Conservation (phyloP, 2,888 invertebrate genomes). For the Rhogogaster chlorosoma region DNA sequence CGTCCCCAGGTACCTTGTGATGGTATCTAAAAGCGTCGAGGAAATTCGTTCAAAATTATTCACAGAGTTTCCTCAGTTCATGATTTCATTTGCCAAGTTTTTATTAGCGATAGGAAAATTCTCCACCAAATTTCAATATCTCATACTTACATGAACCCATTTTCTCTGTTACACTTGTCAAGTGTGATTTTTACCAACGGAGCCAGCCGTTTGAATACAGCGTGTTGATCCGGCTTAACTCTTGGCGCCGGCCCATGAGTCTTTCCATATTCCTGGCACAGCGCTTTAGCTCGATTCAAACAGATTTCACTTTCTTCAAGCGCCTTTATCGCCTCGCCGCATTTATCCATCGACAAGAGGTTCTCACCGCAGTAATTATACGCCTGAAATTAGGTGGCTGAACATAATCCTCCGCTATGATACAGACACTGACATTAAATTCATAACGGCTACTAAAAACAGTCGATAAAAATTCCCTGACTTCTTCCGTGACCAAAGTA, state of each 20-base stretch:
- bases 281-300: constrained; percentile 78
- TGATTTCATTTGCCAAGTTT: constrained; percentile 36
- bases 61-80: too few species aligned
- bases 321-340: constrained; percentile 83
- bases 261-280: constrained; percentile 81
- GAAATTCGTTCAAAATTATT: background rate
- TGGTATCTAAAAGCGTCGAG: constrained; percentile 79
- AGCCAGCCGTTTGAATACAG: constrained; percentile 81
- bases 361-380: constrained; percentile 83
- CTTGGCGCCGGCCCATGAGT: constrained; percentile 81
- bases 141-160: constrained; percentile 82
- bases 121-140: background rate
- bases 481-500: too few species aligned
- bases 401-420: background rate
- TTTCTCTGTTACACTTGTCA: constrained; percentile 84
- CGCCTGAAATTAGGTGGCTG: constrained; percentile 75
- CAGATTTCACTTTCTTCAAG: constrained; percentile 80
- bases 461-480: too few species aligned
- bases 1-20: constrained; percentile 81
- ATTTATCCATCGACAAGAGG: constrained; percentile 81
- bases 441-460: too few species aligned
- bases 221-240: constrained; percentile 81
- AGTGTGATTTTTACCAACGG: constrained; percentile 81
- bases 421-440: background rate
- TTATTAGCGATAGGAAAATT: background rate